Conservation (phyloP, 2,888 invertebrate species). For the Trachelus stipa region DNA sequence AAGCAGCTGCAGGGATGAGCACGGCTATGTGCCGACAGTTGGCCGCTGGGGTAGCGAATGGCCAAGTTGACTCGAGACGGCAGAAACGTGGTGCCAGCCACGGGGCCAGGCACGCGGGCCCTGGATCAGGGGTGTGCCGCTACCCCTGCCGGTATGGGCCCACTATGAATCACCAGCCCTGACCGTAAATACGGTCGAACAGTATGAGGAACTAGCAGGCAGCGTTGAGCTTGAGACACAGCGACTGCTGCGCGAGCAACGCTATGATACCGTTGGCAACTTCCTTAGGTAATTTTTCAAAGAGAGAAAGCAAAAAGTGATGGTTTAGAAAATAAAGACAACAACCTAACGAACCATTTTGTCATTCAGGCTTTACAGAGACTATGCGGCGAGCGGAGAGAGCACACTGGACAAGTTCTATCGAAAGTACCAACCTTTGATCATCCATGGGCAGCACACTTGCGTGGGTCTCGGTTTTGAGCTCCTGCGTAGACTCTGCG, state of each 20-base stretch:
- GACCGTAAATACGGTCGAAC: constrained; percentile 70
- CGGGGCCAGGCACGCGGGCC: constrained; percentile 65
- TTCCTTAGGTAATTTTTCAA: constrained; percentile 71
- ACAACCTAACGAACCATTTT: neutral
- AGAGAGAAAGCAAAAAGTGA: neutral
- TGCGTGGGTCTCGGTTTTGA: constrained; percentile 91
- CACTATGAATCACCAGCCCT: constrained; percentile 68
- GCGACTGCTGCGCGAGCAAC: constrained; percentile 83
- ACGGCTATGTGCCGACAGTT: constrained; percentile 80
- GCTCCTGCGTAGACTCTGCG: constrained; percentile 75
- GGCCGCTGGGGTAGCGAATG: constrained; percentile 94
- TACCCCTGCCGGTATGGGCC: constrained; percentile 83
- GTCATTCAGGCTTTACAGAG: constrained; percentile 69
- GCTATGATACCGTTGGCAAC: constrained; percentile 91
- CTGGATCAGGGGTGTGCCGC: constrained; percentile 78
- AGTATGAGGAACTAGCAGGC: constrained; percentile 84
- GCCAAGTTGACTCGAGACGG: constrained; percentile 96
- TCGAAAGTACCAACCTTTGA: constrained; percentile 81
- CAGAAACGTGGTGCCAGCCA: constrained; percentile 68
- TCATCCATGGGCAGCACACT: constrained; percentile 83
- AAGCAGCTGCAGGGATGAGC: constrained; percentile 70
- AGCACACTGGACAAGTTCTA: constrained; percentile 79
- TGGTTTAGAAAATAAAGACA: neutral
- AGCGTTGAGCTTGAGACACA: constrained; percentile 84
- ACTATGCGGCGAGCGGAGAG: constrained; percentile 72